Percentiles rank a stretch among this genome's conserved stretches.
phyloP scores from a whole-genome alignment of 2,888 invertebrate genomes.

The Melinaea menophilus region DNA sequence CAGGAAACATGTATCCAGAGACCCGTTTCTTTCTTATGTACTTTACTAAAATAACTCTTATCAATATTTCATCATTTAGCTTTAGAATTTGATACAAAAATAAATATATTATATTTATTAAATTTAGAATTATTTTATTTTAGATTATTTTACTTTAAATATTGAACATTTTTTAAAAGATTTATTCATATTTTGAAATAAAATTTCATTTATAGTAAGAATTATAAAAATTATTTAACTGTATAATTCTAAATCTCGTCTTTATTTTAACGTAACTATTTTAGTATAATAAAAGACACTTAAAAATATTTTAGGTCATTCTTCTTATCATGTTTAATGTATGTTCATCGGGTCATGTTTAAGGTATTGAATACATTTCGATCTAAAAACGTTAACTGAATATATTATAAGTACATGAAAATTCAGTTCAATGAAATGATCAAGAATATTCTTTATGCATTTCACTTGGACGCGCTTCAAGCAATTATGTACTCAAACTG shows the following conservation, averaged over 20 bases:
- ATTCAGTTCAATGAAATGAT: background rate
- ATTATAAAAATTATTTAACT: too few species aligned
- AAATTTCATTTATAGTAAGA: too few species aligned
- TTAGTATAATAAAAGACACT: too few species aligned
- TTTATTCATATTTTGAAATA: too few species aligned
- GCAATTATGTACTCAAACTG: constrained; percentile 17
- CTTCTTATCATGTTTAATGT: background rate
- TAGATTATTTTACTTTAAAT: too few species aligned
- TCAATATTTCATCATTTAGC: constrained; percentile 3
- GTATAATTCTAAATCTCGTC: too few species aligned
- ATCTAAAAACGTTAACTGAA: too few species aligned
- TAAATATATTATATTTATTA: background rate
- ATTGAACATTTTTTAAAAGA: too few species aligned
- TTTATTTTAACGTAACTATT: too few species aligned
- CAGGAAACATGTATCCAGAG: background rate
- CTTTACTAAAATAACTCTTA: background rate
- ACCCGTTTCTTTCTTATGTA: background rate
- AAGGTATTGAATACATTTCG: too few species aligned
- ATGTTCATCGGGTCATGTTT: too few species aligned
- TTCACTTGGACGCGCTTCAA: constrained; percentile 16
- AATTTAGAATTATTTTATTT: too few species aligned
- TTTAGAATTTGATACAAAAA: background rate
- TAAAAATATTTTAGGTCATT: background rate
- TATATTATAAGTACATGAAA: background rate
- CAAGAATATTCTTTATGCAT: constrained; percentile 17